Evolutionary conservation across 2,797 vertebrate species (phyloP), one percentile per base, ranked within the genome.

Genomic region (Centroberyx gerrardi): DNA sequence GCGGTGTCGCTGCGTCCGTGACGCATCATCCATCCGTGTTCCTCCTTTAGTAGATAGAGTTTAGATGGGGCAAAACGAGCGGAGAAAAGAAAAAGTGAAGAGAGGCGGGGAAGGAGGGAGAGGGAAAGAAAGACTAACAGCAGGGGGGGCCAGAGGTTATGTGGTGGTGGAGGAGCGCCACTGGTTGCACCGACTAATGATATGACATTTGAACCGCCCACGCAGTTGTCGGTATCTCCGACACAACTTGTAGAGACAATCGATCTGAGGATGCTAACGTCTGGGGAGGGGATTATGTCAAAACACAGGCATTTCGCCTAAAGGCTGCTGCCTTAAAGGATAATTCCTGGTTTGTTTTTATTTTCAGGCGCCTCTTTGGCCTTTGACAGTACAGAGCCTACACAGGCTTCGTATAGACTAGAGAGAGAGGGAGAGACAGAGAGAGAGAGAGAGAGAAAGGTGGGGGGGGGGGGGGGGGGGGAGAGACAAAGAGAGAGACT

Each of bases 161-260:
- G 42, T 44, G 40, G 42, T 44, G 13, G 28, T 6, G 22, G 27
- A 13, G 22, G 52, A n/a, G 52, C 1, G 22, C 48, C 17, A 18
- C n/a, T n/a, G 17, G 15, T n/a, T 18, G 7, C 48, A 18, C 48
- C 17, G 2, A 81, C 68, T 76, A 78, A 81, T 80, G 64, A 78
- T 48, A 49, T 53, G 78, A 76, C 62, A 67, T 72, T 75, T 80
- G 74, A 75, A 79, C 75, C 62, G 75, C 81, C 75, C 76, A 76
- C 74, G 58, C 78, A 58, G 69, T 63, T 62, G 74, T 22, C 70
- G 68, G 36, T 63, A 61, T 69, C 68, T 18, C 15, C 55, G 68
- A 75, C 68, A 78, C 62, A 62, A 62, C 48, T 59, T 60, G 61
- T 58, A 33, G 36, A 79, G 49, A 61, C 66, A 62, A 82, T 82